Base-by-base conservation (phyloP, 1,140 invertebrate species). In the Drosophila auraria region DNA sequence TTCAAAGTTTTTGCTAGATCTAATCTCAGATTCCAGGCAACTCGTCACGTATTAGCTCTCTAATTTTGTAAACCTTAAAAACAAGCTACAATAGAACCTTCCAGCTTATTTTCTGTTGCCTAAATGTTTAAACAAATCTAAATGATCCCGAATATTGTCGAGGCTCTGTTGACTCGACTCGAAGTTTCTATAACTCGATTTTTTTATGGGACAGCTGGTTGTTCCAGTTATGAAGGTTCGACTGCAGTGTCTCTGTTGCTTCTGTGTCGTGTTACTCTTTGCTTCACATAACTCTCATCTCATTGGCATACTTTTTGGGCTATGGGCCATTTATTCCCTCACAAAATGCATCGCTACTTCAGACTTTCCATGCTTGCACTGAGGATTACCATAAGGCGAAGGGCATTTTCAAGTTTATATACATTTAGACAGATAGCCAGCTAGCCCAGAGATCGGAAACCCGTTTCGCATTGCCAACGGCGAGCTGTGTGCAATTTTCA, bases 401-500 rank as follows among this genome's bases (percentile, higher is more conserved):
- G 72, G 72, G 72, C 71, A 64, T 56, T 54, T 25, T 74, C 42
- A 51, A 56, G 72, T 75, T 30, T 27, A 36, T 44, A 64, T 57
- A 36, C 20, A 56, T 51, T 49, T 33, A 58, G 36, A 11, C 9
- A 23, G 49, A 25, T 33, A 33, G 50, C 17, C 14, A 20, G 20
- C 20, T 20, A 20, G 20, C 20, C 20, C 5, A 25, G 59, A 36
- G 51, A 36, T 30, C n/a, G 47, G 14, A 75, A 75, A 75, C 72
- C 72, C 63, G 72, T 75, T 57, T 75, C 14, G 27, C 72, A 75
- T 76, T 63, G 72, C 72, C 58, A 62, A 5, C 12, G 42, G 50
- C 17, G 15, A 60, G 54, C 42, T 73, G 42, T 64, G 50, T 64
- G 70, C 71, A 75, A 74, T 75, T 75, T 74, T 63, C 42, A 64